Percentiles rank a stretch among this genome's conserved stretches.
These are phyloP conservation scores for Drosophila kurseongensis DNA, from an alignment of 1,140 invertebrate genomes.

Conservation along the genomic window DNA sequence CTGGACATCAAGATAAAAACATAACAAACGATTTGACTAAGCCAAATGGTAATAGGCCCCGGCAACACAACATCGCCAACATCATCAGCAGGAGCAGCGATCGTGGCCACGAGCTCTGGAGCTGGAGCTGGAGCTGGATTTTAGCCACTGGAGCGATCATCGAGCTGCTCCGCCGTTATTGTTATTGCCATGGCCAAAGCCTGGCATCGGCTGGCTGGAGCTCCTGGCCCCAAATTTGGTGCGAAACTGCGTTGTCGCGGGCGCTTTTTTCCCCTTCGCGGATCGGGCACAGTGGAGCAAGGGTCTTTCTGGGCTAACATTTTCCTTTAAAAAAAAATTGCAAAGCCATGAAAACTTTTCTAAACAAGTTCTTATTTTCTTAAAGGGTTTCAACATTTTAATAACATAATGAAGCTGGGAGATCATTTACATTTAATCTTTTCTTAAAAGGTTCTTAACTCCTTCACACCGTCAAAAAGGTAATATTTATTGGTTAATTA, in stretches of 20 bases:
- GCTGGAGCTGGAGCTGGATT: constrained; percentile 13
- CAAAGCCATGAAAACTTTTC: too few species aligned
- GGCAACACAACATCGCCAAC: constrained; percentile 43
- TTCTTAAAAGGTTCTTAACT: too few species aligned
- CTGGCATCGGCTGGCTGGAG: constrained; percentile 30
- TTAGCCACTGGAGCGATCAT: constrained; percentile 43
- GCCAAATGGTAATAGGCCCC: constrained; percentile 78
- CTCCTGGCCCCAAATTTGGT: constrained; percentile 79
- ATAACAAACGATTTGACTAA: constrained; percentile 83
- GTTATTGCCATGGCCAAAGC: constrained; percentile 69
- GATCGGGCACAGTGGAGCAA: constrained; percentile 50
- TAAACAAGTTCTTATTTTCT: too few species aligned
- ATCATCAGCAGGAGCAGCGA: constrained; percentile 43
- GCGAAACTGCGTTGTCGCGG: constrained; percentile 76
- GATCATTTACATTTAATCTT: too few species aligned
- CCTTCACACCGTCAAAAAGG: too few species aligned
- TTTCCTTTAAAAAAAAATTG: neutral
- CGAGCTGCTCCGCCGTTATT: constrained; percentile 58
- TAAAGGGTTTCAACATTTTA: too few species aligned
- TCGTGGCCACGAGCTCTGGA: constrained; percentile 22
- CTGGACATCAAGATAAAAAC: constrained; percentile 83
- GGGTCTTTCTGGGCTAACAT: neutral
- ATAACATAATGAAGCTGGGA: too few species aligned
- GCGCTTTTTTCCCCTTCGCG: constrained; percentile 39
- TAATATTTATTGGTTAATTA: too few species aligned